These are phyloP conservation scores for Ichneumon xanthorius DNA, from an alignment of 2,888 invertebrate genomes.

Conservation along the genomic window DNA sequence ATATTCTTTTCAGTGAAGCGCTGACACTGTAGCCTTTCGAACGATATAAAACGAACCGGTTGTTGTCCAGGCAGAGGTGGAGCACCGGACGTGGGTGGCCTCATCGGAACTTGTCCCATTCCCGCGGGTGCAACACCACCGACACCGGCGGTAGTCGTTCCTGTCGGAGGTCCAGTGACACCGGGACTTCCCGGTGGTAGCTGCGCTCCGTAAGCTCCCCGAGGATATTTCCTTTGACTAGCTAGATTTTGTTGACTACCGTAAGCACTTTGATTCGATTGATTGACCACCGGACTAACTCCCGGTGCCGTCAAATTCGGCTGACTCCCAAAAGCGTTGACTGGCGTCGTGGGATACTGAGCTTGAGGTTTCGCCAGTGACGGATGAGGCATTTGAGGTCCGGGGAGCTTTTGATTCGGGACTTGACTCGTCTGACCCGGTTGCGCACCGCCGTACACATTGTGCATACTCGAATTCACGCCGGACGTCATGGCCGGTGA, in stretches of 20 bases:
- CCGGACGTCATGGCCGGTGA: conserved; percentile 8
- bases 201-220: conserved; percentile 70
- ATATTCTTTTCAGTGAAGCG: too few relatives aligned
- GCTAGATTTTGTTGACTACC: conserved; percentile 76
- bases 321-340: conserved; percentile 30
- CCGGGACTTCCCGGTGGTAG: conserved; percentile 69
- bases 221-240: conserved; percentile 79
- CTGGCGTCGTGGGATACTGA: conserved; percentile 49
- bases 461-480: conserved; percentile 50
- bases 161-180: conserved; percentile 48
- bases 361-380: conserved; percentile 46
- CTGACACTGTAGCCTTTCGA: background rate
- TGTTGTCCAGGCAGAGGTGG: conserved; percentile 73
- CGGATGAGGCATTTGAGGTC: conserved; percentile 14
- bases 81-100: conserved; percentile 65
- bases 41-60: conserved; percentile 63
- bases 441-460: conserved; percentile 34
- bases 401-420: conserved; percentile 13
- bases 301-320: conserved; percentile 18
- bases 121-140: conserved; percentile 18
- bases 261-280: conserved; percentile 68
- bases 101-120: conserved; percentile 65
- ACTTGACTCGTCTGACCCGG: conserved; percentile 47
- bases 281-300: conserved; percentile 36
- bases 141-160: conserved; percentile 23